Evolutionary conservation across 2,797 vertebrate species (phyloP), one percentile per base, ranked within the genome.

Genomic region (Cynodonichthys magdalenae): DNA sequence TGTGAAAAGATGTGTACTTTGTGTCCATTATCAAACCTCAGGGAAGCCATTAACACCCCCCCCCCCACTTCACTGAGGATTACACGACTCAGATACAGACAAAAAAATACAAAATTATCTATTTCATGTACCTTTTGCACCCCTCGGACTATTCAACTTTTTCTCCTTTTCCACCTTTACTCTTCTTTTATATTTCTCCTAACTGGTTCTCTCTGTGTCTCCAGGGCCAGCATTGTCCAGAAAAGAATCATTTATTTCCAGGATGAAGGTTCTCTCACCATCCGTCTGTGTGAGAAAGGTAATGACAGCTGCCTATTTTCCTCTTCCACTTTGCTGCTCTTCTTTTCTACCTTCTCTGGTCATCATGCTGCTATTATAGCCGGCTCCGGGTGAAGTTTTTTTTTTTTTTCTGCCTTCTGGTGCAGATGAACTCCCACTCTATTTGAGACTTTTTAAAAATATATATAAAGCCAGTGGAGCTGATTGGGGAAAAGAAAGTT

Each of bases 191-290:
- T 15, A 49, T 47, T 31, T 34, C 31, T 65, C 49, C 28, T 51
- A 18, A 4, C 42, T 31, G 28, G 41, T n/a, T 63, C 5, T 49
- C 34, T 73, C 41, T 85, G 28, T 58, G 42, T 77, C 69, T 76
- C n/a, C 82, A 99, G 97, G 87, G 96, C 96, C 67, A 98, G 96
- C 63, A 96, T 99, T 42, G 95, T 98, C 71, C 97, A 98, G 93
- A 98, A 96, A 77, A 95, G 93, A 80, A 92, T 98, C n/a, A 97
- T 97, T 88, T 97, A 95, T 90, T 98, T 98, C 91, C 96, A 97
- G 87, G 96, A 98, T 53, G 95, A 97, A 74, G 97, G 96, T 39
- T 97, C 97, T 56, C 95, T 99, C 76, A 98, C 96, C 31, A 93
- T 95, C 83, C 95, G 91, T 68, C 92, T 99, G 52, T 99, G 97